phyloP scores from a whole-genome alignment of 1,140 invertebrate species.

The Drosophila teissieri region DNA sequence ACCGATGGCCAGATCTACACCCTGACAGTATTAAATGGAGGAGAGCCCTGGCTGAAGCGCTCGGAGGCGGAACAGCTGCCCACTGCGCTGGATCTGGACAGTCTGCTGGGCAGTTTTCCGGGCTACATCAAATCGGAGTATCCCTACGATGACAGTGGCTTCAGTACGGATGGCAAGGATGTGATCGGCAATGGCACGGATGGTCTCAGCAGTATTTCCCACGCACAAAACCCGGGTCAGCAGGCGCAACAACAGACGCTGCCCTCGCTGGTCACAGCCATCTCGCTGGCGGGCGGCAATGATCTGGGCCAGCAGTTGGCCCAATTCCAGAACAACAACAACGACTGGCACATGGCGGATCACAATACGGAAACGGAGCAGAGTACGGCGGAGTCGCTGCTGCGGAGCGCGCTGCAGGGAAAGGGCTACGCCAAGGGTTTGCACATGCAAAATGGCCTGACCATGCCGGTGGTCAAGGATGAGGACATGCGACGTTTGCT shows the following conservation, averaged over 20 bases:
- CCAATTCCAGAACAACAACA: slow-evolving; percentile 90
- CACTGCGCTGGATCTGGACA: slow-evolving; percentile 87
- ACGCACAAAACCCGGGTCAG: slow-evolving; percentile 33
- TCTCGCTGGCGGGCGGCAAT: slow-evolving; percentile 85
- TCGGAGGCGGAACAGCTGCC: slow-evolving; percentile 85
- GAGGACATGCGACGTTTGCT: slow-evolving; percentile 85
- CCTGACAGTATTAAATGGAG: slow-evolving; percentile 88
- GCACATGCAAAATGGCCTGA: slow-evolving; percentile 86
- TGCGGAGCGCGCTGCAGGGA: slow-evolving; percentile 92
- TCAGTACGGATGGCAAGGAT: slow-evolving; percentile 88
- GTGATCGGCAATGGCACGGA: slow-evolving; percentile 56
- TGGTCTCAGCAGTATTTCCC: slow-evolving; percentile 65
- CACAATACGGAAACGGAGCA: slow-evolving; percentile 88
- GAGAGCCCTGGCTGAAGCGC: slow-evolving; percentile 86
- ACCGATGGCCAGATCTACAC: slow-evolving; percentile 88
- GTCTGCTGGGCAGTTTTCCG: slow-evolving; percentile 87
- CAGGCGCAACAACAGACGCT: slow-evolving; percentile 71
- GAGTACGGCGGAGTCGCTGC: slow-evolving; percentile 89
- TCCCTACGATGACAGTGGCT: slow-evolving; percentile 89
- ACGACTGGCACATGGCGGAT: slow-evolving; percentile 91
- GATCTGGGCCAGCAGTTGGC: slow-evolving; percentile 77
- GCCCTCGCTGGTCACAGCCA: slow-evolving; percentile 83
- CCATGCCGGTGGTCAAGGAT: slow-evolving; percentile 85
- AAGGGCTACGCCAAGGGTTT: slow-evolving; percentile 86
- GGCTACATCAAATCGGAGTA: slow-evolving; percentile 88